These are phyloP conservation scores for Parazoanthus swiftii DNA, from an alignment of 92 coral and sea anemone species.

Conservation along the genomic window DNA sequence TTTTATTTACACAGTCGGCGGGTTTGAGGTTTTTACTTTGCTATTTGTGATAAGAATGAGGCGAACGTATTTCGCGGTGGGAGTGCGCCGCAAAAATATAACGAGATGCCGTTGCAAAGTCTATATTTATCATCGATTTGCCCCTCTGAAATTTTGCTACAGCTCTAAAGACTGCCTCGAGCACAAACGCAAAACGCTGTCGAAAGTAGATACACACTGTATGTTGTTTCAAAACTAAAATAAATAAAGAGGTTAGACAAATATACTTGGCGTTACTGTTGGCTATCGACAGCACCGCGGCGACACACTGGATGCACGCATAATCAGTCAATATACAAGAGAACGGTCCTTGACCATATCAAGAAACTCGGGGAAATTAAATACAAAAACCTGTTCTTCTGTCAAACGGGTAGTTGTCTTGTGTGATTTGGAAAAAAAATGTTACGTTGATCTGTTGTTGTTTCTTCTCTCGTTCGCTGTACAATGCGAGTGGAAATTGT, in stretches of 20 bases:
- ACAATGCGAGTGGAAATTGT: background rate
- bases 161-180: slow-evolving; percentile 14
- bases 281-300: background rate
- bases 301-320: background rate
- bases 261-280: background rate
- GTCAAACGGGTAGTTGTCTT: background rate
- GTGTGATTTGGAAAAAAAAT: background rate
- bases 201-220: slow-evolving; percentile 21
- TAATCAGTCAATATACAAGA: background rate
- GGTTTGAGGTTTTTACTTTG: slow-evolving; percentile 33
- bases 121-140: slow-evolving; percentile 3
- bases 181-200: slow-evolving; percentile 19
- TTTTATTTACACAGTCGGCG: slow-evolving; percentile 44
- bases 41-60: slow-evolving; percentile 38
- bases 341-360: background rate
- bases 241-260: slow-evolving; percentile 35
- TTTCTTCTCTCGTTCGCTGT: background rate
- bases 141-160: background rate
- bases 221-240: slow-evolving; percentile 33
- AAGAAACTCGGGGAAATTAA: background rate
- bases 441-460: background rate
- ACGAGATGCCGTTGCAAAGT: slow-evolving; percentile 6
- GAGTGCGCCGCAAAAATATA: slow-evolving; percentile 1
- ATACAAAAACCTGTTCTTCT: slow-evolving; percentile 12
- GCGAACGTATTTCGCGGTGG: slow-evolving; percentile 28